Percentiles rank a stretch among this genome's conserved stretches.
Evolutionary conservation across 2,888 invertebrate genomes (phyloP).

Genomic region (Drosophila pseudotakahashii): DNA sequence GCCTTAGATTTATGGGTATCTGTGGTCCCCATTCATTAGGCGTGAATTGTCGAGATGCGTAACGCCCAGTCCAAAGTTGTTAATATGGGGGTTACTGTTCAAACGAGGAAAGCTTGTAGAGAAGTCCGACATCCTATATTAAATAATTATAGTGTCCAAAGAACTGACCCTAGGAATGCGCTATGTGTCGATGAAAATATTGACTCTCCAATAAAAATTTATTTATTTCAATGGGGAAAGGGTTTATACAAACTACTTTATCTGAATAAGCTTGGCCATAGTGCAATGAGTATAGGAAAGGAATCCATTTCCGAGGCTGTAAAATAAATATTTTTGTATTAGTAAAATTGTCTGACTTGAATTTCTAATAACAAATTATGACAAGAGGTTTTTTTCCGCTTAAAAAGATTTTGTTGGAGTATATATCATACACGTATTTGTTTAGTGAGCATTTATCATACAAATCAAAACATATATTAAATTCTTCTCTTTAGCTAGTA

Average conservation of each 20-base stretch:
- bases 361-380: no score
- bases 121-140: constrained; percentile 31
- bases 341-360: no score
- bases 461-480: no score
- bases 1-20: constrained; percentile 51
- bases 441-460: no score
- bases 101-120: neutral
- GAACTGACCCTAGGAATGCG: constrained; percentile 25
- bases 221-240: neutral
- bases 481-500: neutral
- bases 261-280: no score
- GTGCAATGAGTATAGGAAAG: no score
- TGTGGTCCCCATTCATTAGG: constrained; percentile 62
- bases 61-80: constrained; percentile 62
- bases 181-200: constrained; percentile 6
- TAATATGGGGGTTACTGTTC: constrained; percentile 55
- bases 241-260: neutral
- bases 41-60: constrained; percentile 59
- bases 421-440: no score
- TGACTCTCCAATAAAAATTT: constrained; percentile 7
- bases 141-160: constrained; percentile 52
- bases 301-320: no score
- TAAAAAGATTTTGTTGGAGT: no score
- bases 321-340: no score
- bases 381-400: no score